Conservation (phyloP, 2,888 invertebrate genomes). For the Theodoxus fluviatilis region DNA sequence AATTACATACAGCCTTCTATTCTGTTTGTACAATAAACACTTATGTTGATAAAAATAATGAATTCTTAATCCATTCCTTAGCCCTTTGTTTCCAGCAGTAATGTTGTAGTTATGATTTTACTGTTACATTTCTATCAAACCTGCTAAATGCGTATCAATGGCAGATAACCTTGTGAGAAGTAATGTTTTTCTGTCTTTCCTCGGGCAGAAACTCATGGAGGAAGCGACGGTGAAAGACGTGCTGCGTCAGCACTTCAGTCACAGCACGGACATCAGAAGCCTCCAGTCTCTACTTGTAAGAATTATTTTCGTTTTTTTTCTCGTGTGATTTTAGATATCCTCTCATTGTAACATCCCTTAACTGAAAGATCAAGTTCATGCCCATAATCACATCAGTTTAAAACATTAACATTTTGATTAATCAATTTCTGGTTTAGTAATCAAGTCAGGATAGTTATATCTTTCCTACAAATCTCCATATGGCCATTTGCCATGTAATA, state of each 20-base stretch:
- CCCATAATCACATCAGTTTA: neutral
- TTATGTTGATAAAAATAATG: no score
- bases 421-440: neutral
- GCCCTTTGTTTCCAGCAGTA: no score
- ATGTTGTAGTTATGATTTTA: no score
- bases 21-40: no score
- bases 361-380: neutral
- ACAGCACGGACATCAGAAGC: constrained; percentile 74
- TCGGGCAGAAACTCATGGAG: constrained; percentile 64
- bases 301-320: neutral
- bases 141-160: no score
- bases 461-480: no score
- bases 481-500: no score
- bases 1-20: no score
- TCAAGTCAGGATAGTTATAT: no score
- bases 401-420: neutral
- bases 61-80: no score
- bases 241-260: constrained; percentile 74
- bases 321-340: neutral
- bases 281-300: constrained; percentile 75
- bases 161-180: no score
- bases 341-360: neutral
- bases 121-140: no score
- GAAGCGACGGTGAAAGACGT: constrained; percentile 71
- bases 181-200: neutral